Percentiles rank a stretch among this genome's conserved stretches.
phyloP scores from a whole-genome alignment of 1,140 invertebrate species.

The Anastrepha obliqua region DNA sequence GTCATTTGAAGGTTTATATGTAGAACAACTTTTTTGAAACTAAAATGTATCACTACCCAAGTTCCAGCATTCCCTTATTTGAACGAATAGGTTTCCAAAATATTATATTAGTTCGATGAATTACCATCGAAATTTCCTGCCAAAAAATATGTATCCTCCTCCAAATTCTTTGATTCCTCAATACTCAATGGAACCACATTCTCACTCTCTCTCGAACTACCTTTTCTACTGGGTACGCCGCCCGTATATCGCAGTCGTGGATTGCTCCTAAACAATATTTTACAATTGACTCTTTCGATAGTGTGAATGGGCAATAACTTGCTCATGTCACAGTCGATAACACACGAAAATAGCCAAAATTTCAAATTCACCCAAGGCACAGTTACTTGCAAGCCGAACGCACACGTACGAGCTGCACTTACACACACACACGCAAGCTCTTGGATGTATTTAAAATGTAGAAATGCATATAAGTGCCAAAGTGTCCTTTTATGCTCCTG shows the following conservation, averaged over 20 bases:
- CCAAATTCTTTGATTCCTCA: too few species aligned
- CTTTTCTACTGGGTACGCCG: background rate
- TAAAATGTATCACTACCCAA: too few species aligned
- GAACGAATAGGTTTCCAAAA: too few species aligned
- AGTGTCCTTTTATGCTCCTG: background rate
- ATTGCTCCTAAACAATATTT: constrained; percentile 41
- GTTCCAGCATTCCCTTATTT: too few species aligned
- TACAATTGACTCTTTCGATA: constrained; percentile 22
- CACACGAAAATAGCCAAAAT: constrained; percentile 38
- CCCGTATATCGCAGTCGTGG: background rate
- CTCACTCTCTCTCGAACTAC: too few species aligned
- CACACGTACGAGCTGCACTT: background rate
- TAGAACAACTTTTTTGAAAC: too few species aligned
- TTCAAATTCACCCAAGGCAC: background rate
- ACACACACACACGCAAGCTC: background rate
- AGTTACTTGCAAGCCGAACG: background rate
- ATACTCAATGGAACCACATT: too few species aligned
- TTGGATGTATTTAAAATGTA: background rate
- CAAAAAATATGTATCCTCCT: too few species aligned
- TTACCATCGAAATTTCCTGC: too few species aligned
- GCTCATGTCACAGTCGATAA: constrained; percentile 43
- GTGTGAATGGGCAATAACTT: constrained; percentile 45
- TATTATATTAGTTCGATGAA: too few species aligned
- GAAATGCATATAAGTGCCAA: constrained; percentile 26
- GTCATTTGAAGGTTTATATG: too few species aligned